A percentile compares a stretch with the other conserved stretches of the same genome.
phyloP scores from a whole-genome alignment of 2,888 invertebrate species.

The Endotricha flammealis region DNA sequence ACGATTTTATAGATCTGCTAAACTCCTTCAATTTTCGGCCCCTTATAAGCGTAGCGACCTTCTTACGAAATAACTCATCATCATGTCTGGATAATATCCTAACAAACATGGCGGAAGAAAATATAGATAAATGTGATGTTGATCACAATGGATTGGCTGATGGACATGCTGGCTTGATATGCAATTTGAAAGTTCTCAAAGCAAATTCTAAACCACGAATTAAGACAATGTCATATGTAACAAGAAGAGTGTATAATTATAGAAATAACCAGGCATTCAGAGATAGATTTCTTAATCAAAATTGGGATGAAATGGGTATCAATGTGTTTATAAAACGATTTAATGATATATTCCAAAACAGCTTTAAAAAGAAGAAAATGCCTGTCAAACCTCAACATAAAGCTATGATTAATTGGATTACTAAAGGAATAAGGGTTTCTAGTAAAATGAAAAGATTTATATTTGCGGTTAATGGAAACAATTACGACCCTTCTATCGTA shows the following conservation, averaged over 20 bases:
- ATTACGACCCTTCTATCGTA: too few relatives aligned
- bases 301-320: conserved; percentile 1
- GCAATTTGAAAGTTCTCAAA: too few relatives aligned
- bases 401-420: too few relatives aligned
- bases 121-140: background rate
- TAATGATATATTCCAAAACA: background rate
- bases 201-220: too few relatives aligned
- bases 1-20: background rate
- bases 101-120: background rate
- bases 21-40: conserved; percentile 1
- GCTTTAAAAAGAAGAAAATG: background rate
- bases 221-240: too few relatives aligned
- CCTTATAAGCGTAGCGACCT: background rate
- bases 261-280: background rate
- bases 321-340: background rate
- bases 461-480: too few relatives aligned
- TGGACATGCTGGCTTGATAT: too few relatives aligned
- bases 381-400: too few relatives aligned
- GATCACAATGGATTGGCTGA: too few relatives aligned
- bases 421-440: too few relatives aligned
- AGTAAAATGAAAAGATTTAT: too few relatives aligned
- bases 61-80: background rate
- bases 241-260: background rate
- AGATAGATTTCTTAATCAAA: background rate
- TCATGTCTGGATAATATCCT: background rate